These are phyloP conservation scores for Bostrychus sinensis DNA, from an alignment of 2,113 vertebrate genomes.

Conservation along the genomic window DNA sequence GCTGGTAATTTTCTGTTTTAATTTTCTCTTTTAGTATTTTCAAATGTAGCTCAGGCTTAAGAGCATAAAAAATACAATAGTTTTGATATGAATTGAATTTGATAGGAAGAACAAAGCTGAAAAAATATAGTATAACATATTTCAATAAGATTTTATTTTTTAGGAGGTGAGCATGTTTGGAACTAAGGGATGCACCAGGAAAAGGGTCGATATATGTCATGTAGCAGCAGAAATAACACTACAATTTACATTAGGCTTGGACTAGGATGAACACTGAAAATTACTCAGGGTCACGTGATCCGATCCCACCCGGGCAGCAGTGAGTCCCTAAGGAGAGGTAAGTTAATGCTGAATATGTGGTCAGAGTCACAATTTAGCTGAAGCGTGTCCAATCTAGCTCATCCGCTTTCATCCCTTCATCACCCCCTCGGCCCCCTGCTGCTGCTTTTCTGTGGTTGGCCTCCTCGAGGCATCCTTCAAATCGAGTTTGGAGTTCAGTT, in stretches of 20 bases:
- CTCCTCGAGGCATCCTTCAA: slow-evolving; percentile 48
- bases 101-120: too few species aligned
- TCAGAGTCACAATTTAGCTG: slow-evolving; percentile 37
- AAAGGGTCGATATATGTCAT: slow-evolving; percentile 7
- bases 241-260: background rate
- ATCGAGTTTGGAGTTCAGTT: slow-evolving; percentile 59
- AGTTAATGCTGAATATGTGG: slow-evolving; percentile 34
- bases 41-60: too few species aligned
- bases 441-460: slow-evolving; percentile 54
- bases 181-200: too few species aligned
- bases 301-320: background rate
- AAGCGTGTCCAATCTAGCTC: slow-evolving; percentile 43
- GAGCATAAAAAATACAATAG: too few species aligned
- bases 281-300: slow-evolving; percentile 26
- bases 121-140: too few species aligned
- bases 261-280: slow-evolving; percentile 9
- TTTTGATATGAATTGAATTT: too few species aligned
- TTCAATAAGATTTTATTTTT: too few species aligned
- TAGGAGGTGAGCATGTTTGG: too few species aligned
- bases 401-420: slow-evolving; percentile 45
- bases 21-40: too few species aligned
- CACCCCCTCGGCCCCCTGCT: slow-evolving; percentile 2
- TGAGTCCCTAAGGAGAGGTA: slow-evolving; percentile 25
- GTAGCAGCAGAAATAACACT: background rate
- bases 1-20: too few species aligned